Evolutionary conservation across 2,797 vertebrate genomes (phyloP).

Genomic region (Ceryle rudis): DNA sequence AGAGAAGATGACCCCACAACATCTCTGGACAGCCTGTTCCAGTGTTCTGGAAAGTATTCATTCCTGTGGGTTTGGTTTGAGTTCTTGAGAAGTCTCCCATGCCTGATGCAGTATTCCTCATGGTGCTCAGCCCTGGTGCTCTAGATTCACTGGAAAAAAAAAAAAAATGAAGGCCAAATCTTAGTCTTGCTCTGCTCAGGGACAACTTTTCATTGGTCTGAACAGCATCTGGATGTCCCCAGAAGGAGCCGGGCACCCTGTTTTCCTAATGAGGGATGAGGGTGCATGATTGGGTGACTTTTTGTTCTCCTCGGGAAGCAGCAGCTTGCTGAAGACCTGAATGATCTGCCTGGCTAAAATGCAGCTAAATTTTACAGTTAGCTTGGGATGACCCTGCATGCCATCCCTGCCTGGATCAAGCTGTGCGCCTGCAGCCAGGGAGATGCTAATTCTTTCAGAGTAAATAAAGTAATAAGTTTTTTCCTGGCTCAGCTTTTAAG

Average conservation of each 20-base stretch:
- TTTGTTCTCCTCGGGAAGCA: background rate
- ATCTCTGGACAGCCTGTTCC: too few relatives aligned
- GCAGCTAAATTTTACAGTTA: background rate
- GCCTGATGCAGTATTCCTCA: rapidly evolving
- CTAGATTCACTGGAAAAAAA: background rate
- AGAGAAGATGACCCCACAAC: too few relatives aligned
- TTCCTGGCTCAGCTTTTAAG: background rate
- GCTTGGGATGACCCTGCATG: background rate
- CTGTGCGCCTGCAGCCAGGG: background rate
- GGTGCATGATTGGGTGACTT: rapidly evolving
- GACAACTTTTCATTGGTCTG: background rate
- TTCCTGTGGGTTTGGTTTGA: background rate
- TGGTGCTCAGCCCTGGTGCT: background rate
- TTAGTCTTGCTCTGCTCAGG: background rate
- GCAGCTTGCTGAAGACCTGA: background rate
- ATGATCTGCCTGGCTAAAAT: background rate
- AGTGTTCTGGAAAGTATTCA: too few relatives aligned
- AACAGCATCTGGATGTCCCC: background rate
- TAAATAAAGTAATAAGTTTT: background rate
- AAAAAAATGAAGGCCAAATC: background rate
- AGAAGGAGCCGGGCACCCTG: background rate
- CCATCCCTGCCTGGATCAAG: background rate
- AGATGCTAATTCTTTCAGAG: background rate
- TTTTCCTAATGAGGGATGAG: background rate
- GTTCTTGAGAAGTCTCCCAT: background rate